Conservation (phyloP, 92 coral and sea anemone species). For the Blastomussa wellsi region DNA sequence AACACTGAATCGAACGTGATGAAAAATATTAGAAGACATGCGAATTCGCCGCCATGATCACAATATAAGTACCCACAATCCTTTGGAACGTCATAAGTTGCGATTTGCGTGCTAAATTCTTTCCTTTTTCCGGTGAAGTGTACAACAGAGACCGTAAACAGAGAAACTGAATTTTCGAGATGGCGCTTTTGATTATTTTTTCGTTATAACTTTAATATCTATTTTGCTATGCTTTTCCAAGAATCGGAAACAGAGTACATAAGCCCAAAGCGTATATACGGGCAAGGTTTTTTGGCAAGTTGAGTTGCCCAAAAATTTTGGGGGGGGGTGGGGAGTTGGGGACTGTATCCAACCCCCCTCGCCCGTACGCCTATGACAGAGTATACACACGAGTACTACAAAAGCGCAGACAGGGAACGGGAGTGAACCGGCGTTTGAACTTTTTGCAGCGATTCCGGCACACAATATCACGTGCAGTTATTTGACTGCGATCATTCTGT, state of each 20-base stretch:
- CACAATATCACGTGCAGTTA: not conserved
- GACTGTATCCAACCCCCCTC: too few species aligned
- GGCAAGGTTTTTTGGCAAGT: too few species aligned
- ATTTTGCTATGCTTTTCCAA: too few species aligned
- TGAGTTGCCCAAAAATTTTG: too few species aligned
- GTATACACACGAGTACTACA: too few species aligned
- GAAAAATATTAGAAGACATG: not conserved
- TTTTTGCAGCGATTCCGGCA: not conserved
- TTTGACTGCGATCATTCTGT: not conserved
- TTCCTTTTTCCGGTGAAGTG: not conserved
- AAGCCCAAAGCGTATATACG: too few species aligned
- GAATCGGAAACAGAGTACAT: too few species aligned
- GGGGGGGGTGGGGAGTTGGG: too few species aligned
- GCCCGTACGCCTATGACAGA: too few species aligned
- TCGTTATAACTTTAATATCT: too few species aligned
- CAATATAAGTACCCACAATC: not conserved
- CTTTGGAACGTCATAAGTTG: not conserved
- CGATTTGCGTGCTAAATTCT: not conserved
- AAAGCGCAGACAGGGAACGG: not conserved
- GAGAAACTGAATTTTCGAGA: not conserved
- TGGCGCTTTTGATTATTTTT: too few species aligned
- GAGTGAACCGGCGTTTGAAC: not conserved
- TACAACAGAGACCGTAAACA: not conserved
- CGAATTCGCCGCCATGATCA: slow-evolving; percentile 8
- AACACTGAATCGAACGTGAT: not conserved